phyloP scores from a whole-genome alignment of 2,113 vertebrate genomes.

The Sylvicapra grimmia region DNA sequence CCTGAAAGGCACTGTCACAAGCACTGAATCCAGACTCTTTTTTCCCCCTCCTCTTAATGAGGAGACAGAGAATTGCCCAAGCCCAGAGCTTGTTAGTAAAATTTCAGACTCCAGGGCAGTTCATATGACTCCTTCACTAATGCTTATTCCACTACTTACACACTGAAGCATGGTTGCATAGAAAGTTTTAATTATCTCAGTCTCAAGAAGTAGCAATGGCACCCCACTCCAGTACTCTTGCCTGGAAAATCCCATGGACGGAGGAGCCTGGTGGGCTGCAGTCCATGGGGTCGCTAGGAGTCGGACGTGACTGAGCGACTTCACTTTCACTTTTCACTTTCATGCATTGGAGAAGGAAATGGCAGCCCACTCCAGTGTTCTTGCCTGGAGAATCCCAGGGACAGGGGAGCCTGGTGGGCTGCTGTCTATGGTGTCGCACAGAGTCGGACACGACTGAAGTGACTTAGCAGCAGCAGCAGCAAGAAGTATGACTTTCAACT shows the following conservation, averaged over 20 bases:
- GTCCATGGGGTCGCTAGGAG: too few relatives aligned
- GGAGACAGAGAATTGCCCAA: neutral
- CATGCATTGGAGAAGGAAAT: too few relatives aligned
- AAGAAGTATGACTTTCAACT: neutral
- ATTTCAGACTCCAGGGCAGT: neutral
- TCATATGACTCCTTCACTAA: neutral
- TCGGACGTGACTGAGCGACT: too few relatives aligned
- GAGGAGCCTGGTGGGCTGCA: too few relatives aligned
- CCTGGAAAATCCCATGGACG: too few relatives aligned
- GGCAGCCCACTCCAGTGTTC: too few relatives aligned
- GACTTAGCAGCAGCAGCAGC: neutral
- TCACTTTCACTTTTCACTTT: too few relatives aligned
- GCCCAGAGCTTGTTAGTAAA: neutral
- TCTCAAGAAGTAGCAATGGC: neutral
- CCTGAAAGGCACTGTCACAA: neutral
- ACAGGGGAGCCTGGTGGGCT: too few relatives aligned
- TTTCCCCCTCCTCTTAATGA: neutral
- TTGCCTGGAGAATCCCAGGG: too few relatives aligned
- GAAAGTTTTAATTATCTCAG: neutral
- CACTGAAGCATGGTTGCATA: neutral
- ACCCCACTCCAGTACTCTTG: too few relatives aligned
- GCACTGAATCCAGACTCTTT: neutral
- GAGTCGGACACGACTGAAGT: accelerated
- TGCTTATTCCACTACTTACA: neutral
- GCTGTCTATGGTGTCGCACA: too few relatives aligned